Conservation (phyloP, 92 coral and sea anemone species). For the Nematostella vectensis region DNA sequence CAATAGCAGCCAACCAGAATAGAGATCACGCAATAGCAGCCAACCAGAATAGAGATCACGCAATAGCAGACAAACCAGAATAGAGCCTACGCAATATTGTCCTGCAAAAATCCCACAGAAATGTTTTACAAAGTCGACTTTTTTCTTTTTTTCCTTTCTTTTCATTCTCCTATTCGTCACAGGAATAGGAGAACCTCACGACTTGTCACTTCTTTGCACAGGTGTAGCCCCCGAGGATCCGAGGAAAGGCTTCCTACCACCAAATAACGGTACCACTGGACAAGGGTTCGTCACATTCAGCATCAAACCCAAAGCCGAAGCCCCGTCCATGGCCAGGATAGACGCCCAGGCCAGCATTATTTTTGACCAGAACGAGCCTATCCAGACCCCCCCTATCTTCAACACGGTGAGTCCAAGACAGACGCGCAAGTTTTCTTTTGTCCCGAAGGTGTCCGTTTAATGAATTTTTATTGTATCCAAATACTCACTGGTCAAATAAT, state of each 20-base stretch:
- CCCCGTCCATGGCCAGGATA: slow-evolving; percentile 41
- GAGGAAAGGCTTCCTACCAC: slow-evolving; percentile 63
- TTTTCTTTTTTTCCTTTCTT: no score
- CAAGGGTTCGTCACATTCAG: slow-evolving; percentile 64
- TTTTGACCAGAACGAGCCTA: slow-evolving; percentile 67
- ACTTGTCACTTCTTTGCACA: no score
- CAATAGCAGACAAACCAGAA: no score
- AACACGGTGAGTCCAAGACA: slow-evolving; percentile 51
- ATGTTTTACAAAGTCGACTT: no score
- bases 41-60: no score
- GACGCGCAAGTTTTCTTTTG: not conserved
- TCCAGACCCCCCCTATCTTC: slow-evolving; percentile 73
- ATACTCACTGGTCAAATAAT: no score
- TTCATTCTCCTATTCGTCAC: no score
- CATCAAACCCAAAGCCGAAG: slow-evolving; percentile 34
- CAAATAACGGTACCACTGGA: slow-evolving; percentile 73
- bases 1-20: no score
- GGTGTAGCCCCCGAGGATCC: slow-evolving; percentile 67
- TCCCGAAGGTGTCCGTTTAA: not conserved
- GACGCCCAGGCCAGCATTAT: slow-evolving; percentile 68
- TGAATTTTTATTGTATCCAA: not conserved
- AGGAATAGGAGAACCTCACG: no score
- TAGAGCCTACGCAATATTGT: no score
- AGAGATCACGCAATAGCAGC: no score
- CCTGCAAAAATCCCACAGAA: no score